Conservation (phyloP, 2,888 invertebrate species). For the Bombylius discolor region DNA sequence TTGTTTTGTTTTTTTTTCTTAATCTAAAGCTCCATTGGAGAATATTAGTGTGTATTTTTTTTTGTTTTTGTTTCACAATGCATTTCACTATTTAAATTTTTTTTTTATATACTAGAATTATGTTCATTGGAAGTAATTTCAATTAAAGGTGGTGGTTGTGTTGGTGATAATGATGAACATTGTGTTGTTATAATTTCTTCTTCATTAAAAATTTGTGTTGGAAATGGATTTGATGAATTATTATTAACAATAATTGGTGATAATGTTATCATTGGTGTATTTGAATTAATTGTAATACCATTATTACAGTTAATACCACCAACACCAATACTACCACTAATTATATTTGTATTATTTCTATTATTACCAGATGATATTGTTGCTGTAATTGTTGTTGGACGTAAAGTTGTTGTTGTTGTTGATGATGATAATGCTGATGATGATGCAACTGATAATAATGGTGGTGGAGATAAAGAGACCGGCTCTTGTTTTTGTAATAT, state of each 20-base stretch:
- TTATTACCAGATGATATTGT: background rate
- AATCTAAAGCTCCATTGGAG: no score
- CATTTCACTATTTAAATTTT: no score
- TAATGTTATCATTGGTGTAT: slow-evolving; percentile 16
- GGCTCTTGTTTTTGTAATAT: slow-evolving; percentile 17
- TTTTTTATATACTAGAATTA: background rate
- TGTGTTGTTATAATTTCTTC: slow-evolving; percentile 10
- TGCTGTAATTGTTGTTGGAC: background rate
- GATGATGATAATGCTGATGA: slow-evolving; percentile 7
- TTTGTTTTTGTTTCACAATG: no score
- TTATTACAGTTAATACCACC: no score
- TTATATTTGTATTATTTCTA: no score
- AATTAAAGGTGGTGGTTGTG: slow-evolving; percentile 1
- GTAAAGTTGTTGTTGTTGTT: slow-evolving; percentile 10
- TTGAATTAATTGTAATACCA: slow-evolving; percentile 10
- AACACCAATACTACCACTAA: no score
- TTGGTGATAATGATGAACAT: background rate
- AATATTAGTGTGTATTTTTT: no score
- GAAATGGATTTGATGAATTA: slow-evolving; percentile 22
- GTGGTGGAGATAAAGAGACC: background rate
- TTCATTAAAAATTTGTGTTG: slow-evolving; percentile 16
- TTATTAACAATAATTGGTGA: slow-evolving; percentile 21
- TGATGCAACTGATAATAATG: slow-evolving; percentile 13
- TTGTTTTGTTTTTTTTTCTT: no score
- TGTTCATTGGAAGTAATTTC: background rate